Evolutionary conservation across 2,888 invertebrate species (phyloP), one percentile per base, ranked within the genome.

Genomic region (Tiphia femorata): DNA sequence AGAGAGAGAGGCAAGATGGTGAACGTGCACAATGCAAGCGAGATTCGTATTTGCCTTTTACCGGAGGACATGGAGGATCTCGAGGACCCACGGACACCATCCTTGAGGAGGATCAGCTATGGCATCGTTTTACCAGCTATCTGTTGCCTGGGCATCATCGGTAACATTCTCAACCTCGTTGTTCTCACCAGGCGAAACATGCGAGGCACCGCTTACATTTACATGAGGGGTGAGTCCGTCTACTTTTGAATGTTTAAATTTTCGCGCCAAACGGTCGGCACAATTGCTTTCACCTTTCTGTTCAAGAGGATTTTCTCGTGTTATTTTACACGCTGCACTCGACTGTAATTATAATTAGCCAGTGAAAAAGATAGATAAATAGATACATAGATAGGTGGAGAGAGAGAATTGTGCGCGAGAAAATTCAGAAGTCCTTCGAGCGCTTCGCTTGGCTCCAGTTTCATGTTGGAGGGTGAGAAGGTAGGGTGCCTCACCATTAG

Each of bases 151-250:
- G 92, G 92, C 41, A 91, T 94, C 72, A 85, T 92, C 50, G 93
- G 93, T 37, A 93, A 94, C 82, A 86, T 92, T 33, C 87, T 94
- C 64, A 94, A 93, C 84, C 85, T 94, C 65, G 86, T 92, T 68
- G 93, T 94, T 16, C 86, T 94, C 58, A 92, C 92, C 33, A 86
- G 92, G 58, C 88, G 90, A 60, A 91, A 92, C 70, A 90, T 93
- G 88, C 88, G 91, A 69, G 92, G 92, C 35, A 91, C 91, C 0
- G 93, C 93, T 33, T 93, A 93, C 81, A 89, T 92, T 79, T 93
- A 92, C 84, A 91, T 91, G 91, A 84, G 90, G 83, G 91, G 91
- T 91, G 78, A 87, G 87, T 35, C 8, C 12, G 14, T 35, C 35
- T 4, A 5, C 12, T 10, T 25, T 25, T 25, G 25, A 5, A 25